Base-by-base conservation (phyloP, 1,140 invertebrate species). In the Drosophila tristis region DNA sequence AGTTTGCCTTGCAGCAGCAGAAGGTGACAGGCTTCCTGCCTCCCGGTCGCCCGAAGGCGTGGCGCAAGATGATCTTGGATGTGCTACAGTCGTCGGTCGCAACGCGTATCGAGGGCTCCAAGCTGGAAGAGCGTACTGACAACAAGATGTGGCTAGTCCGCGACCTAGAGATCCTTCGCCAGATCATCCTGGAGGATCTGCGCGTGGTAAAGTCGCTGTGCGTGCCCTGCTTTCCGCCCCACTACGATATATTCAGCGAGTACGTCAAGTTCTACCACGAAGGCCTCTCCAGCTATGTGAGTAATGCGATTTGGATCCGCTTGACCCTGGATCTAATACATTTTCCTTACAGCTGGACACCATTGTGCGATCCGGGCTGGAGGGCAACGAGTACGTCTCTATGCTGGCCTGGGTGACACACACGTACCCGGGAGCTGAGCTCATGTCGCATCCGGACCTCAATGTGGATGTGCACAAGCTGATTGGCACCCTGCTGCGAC, bases 61-160 rank as follows among this genome's bases (percentile, higher is more conserved):
- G 98, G 98, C 95, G 96, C 73, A 93, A 96, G 11, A 97, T 97
- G 93, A 96, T 97, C 0, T 95, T 97, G 86, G 93, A 96, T 79
- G 96, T 98, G 4, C 89, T 99, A 9, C 95, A 98, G 90, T 95
- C 96, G 87, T 96, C 97, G 0, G 97, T 99, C 0, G 94, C 94
- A 0, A 96, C 97, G 71, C 94, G 96, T 67, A 96, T 98, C 45
- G 97, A 98, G 93, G 96, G 96, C 0, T 99, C 97, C 25, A 97
- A 99, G 79, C 94, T 99, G 2, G 98, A 99, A 78, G 98, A 98
- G 85, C 93, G 98, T 57, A 94, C 94, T 9, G 96, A 96, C 71
- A 98, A 99, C 92, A 99, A 99, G 93, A 96, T 98, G 94, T 99
- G 98, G 99, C 93, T 99, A 5, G 98, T 99, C 3, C 93, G 95